Base-by-base conservation (phyloP, 1,140 invertebrate genomes). In the Leptonema lineaticorne region DNA sequence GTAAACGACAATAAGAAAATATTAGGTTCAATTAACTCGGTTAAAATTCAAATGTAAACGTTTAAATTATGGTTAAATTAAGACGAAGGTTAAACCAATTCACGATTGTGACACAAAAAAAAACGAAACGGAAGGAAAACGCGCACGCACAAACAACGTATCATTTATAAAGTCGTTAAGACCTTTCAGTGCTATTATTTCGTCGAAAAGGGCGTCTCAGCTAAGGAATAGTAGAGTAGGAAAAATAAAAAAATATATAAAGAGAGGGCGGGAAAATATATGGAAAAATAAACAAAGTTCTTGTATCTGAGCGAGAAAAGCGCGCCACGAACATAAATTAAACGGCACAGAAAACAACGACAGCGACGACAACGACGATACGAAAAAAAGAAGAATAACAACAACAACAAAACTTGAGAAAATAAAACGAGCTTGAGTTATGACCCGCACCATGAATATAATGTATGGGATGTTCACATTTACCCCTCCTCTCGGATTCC, bases 151-250 rank as follows among this genome's bases (percentile, higher is more conserved):
- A 63, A 46, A 63, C 65, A 67, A 68, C 60, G 57, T 29, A 22
- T 57, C 66, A 59, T 71, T 71, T 71, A 71, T 71, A 68, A 68
- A 65, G 69, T 71, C 69, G 69, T 71, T 71, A 71, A 41, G 69
- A 58, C 62, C 58, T 62, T 68, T 71, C 63, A 26, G 60, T 26
- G 50, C 11, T 60, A 60, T 68, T 68, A 68, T 65, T 68, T 59
- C 63, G 37, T 30, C 27, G 37, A 46, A 20, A 24, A 11, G 37
- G 37, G 37, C 16, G 46, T 5, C 46, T 46, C 5, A 33, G 16
- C 11, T n/a, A 45, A 14, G 4, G 16, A 7, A 4, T 6, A 45
- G 46, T 24, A 50, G 11, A 24, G 16, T 6, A 4, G 18, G 50
- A 26, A 53, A 41, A n/a, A 45, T 45, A 45, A 45, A 45, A 3